Conservation (phyloP, 2,113 vertebrate genomes). For the Pangasianodon gigas region DNA sequence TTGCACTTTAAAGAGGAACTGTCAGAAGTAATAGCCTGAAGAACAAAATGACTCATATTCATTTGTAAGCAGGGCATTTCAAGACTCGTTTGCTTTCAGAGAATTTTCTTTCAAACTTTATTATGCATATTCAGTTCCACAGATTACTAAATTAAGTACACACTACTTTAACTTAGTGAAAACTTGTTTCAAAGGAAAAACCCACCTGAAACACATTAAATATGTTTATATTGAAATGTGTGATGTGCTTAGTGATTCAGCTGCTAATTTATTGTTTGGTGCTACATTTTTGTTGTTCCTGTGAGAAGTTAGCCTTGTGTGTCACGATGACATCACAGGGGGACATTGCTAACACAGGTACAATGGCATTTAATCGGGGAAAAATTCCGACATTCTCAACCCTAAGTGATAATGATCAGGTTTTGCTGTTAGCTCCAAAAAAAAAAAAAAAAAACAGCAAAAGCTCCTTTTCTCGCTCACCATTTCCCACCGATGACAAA, state of each 20-base stretch:
- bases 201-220: background rate
- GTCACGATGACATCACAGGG: background rate
- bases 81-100: background rate
- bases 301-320: background rate
- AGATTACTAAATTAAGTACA: background rate
- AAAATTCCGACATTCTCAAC: background rate
- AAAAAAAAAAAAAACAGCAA: no score
- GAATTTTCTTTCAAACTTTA: background rate
- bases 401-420: background rate
- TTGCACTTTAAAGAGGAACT: conserved; percentile 10
- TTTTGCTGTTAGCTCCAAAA: background rate
- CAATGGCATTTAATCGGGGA: background rate
- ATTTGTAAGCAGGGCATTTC: background rate
- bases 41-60: background rate
- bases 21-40: background rate
- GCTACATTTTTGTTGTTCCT: background rate
- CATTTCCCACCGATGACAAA: background rate
- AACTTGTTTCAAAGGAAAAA: background rate
- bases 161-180: background rate
- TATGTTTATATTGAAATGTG: background rate
- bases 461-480: background rate
- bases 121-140: background rate
- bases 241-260: background rate
- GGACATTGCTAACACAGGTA: background rate
- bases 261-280: background rate